Evolutionary conservation across 2,113 vertebrate species (phyloP).

Genomic region (Aegotheles bennettii): DNA sequence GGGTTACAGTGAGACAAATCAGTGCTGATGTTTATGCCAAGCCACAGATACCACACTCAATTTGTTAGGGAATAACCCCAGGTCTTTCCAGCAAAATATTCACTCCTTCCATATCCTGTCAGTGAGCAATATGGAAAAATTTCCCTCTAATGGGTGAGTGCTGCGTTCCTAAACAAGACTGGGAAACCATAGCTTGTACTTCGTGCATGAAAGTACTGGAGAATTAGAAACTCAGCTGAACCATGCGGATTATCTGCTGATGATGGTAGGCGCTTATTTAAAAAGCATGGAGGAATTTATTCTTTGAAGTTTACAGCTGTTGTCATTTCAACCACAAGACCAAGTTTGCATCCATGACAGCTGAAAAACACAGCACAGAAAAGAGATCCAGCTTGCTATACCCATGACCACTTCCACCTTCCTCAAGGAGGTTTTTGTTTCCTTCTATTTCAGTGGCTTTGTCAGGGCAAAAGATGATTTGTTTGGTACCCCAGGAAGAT

Average conservation of each 20-base stretch:
- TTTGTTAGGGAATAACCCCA: conserved; percentile 59
- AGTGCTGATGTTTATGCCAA: not conserved
- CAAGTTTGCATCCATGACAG: not conserved
- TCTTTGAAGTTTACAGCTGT: conserved; percentile 45
- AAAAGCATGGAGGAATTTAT: conserved; percentile 23
- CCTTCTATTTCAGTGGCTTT: not conserved
- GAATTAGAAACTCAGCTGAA: conserved; percentile 40
- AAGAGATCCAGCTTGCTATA: not conserved
- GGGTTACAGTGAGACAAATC: conserved; percentile 8
- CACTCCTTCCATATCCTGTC: conserved; percentile 43
- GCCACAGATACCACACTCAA: conserved; percentile 46
- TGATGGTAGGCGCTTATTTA: not conserved
- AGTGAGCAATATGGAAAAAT: conserved; percentile 57
- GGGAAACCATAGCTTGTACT: conserved; percentile 36
- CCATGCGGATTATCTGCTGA: not conserved
- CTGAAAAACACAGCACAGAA: not conserved
- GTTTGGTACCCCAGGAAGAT: not conserved
- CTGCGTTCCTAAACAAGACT: not conserved
- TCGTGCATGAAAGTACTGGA: conserved; percentile 43
- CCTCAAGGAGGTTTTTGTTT: not conserved
- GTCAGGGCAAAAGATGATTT: not conserved
- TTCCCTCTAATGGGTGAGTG: conserved; percentile 25
- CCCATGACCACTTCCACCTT: not conserved
- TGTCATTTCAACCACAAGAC: not conserved
- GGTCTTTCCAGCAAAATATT: conserved; percentile 45